Evolutionary conservation across 2,113 vertebrate genomes (phyloP).

Genomic region (Xenopus laevis): DNA sequence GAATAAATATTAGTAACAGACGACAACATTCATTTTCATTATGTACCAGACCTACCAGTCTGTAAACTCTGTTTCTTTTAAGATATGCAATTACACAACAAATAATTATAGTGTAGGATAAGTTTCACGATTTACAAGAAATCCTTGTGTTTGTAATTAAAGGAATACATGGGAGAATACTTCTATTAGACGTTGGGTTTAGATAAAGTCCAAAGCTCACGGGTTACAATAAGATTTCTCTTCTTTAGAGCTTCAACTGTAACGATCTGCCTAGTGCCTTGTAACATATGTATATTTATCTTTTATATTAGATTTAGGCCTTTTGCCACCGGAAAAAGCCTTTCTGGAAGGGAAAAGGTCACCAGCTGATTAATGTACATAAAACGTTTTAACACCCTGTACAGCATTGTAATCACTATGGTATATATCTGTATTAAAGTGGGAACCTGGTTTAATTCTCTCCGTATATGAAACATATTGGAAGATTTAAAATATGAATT

Average conservation of each 20-base stretch:
- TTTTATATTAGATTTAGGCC: slow-evolving; percentile 54
- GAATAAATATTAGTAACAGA: too few species aligned
- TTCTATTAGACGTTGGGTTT: too few species aligned
- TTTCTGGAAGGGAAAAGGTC: not conserved
- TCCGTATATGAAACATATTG: slow-evolving; percentile 18
- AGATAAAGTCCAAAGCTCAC: too few species aligned
- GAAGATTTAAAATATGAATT: not conserved
- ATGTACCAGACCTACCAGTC: too few species aligned
- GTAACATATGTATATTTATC: slow-evolving; percentile 70
- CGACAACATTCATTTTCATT: too few species aligned
- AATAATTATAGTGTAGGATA: too few species aligned
- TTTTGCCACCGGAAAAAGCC: not conserved
- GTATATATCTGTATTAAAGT: slow-evolving; percentile 33
- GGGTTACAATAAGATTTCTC: not conserved
- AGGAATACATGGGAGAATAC: too few species aligned
- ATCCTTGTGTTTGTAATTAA: too few species aligned
- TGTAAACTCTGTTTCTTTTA: too few species aligned
- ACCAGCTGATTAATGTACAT: slow-evolving; percentile 48
- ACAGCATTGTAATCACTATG: slow-evolving; percentile 50
- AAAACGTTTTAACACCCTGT: slow-evolving; percentile 47
- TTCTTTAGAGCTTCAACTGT: slow-evolving; percentile 54
- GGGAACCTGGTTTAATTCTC: slow-evolving; percentile 22
- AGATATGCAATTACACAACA: too few species aligned
- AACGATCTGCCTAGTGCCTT: slow-evolving; percentile 52
- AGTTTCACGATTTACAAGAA: too few species aligned